Evolutionary conservation across 2,113 vertebrate species (phyloP).

Genomic region (Microcebus murinus): DNA sequence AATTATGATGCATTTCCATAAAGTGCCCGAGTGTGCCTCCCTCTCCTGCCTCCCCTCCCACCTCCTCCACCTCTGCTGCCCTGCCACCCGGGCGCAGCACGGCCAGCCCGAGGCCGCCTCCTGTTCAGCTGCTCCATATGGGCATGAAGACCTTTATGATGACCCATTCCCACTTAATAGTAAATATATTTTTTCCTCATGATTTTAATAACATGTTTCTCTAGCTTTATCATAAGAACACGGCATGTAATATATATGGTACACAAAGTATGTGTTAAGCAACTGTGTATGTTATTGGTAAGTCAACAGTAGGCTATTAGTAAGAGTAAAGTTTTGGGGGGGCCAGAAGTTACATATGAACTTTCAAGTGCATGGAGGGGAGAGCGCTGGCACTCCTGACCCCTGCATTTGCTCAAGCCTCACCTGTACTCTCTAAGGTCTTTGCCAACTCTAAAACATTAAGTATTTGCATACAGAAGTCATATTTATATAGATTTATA

Average conservation of each 20-base stretch:
- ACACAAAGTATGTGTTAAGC: neutral
- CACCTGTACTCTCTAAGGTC: neutral
- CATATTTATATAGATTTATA: neutral
- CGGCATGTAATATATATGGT: neutral
- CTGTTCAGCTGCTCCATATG: neutral
- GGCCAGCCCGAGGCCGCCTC: neutral
- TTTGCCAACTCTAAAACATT: neutral
- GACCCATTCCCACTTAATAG: neutral
- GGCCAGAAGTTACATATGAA: neutral
- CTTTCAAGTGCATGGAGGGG: neutral
- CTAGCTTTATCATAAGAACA: neutral
- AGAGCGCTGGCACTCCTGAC: neutral
- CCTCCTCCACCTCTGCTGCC: neutral
- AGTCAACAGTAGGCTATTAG: neutral
- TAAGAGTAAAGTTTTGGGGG: neutral
- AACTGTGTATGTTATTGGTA: neutral
- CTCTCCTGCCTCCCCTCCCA: neutral
- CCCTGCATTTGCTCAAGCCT: neutral
- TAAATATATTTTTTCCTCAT: neutral
- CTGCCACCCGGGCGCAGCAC: neutral
- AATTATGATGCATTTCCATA: neutral
- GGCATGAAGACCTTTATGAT: neutral
- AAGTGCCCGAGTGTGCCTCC: neutral
- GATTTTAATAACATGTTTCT: neutral
- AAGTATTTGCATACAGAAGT: neutral